These are phyloP conservation scores for Brachypteracias leptosomus DNA, from an alignment of 2,113 vertebrate genomes.

Conservation along the genomic window DNA sequence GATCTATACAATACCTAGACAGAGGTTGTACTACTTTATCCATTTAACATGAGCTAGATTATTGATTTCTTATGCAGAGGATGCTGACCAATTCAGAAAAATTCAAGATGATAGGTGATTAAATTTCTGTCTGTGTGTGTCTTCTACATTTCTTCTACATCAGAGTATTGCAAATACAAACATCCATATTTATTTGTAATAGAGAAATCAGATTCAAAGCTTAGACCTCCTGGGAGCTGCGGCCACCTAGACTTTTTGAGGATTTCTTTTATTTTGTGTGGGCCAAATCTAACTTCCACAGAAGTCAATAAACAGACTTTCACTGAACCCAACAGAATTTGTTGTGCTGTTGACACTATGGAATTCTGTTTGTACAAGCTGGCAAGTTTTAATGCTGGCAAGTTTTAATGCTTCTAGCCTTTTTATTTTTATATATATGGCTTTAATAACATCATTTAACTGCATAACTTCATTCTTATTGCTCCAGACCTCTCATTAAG, in stretches of 20 bases:
- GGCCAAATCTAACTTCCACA: neutral
- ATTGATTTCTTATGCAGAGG: neutral
- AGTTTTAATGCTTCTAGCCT: neutral
- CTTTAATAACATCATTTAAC: neutral
- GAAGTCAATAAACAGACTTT: neutral
- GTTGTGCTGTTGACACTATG: neutral
- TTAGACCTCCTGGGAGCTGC: neutral
- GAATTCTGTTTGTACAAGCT: neutral
- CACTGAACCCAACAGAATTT: neutral
- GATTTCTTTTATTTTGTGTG: neutral
- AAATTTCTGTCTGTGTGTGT: neutral
- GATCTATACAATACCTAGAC: fast-evolving
- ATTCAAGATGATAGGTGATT: neutral
- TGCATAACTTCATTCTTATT: neutral
- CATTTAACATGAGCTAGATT: neutral
- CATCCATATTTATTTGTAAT: neutral
- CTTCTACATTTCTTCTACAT: neutral
- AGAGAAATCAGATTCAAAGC: neutral
- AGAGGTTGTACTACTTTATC: neutral
- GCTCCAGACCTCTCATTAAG: neutral
- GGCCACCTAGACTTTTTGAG: neutral
- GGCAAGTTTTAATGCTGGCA: neutral
- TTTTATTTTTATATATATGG: neutral
- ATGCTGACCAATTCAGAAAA: neutral
- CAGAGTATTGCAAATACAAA: neutral